Base-by-base conservation (phyloP, 1,140 invertebrate genomes). In the Aradophagus sp. region DNA sequence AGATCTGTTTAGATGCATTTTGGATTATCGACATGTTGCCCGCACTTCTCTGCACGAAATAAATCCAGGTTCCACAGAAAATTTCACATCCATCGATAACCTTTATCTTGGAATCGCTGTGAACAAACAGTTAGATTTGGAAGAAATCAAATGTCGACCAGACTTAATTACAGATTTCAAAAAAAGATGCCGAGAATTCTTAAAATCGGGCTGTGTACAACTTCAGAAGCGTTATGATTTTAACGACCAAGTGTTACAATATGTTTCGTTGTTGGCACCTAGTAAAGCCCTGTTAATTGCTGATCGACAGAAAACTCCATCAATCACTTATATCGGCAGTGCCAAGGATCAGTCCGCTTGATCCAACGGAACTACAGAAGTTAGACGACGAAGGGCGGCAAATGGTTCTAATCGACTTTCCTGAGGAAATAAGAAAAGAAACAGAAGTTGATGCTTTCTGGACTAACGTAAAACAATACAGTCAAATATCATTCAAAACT, bases 351-450 rank as follows among this genome's bases (percentile, higher is more conserved):
- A 26, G 17, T 42, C 11, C 34, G 1, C 48, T 27, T 8, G 14
- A 29, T 27, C 20, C 20, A 8, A 11, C 44, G 20, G 11, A 42
- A 31, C 32, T 66, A 1, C 48, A 66, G 38, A 32, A 27, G 7
- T 34, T 66, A 5, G 55, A 72, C 36, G 61, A 72, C 19, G 55
- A 72, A 13, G 66, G 61, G 69, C 42, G 53, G 23, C 32, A 61
- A 26, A 20, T 66, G 29, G 55, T 38, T n/a, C 17, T 58, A 2
- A 45, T 55, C 10, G 14, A 23, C 13, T 58, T 63, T 23, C 48
- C 61, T 16, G 32, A 55, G 38, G 48, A 72, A 14, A 52, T 62
- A 11, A 29, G 4, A 8, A 55, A 58, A 17, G 17, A 44, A 15
- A 16, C 29, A 3, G 29, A 31, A 31, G 29, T 11, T 31, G 29